Conservation (phyloP, 2,888 invertebrate genomes). For the Plusia festucae region DNA sequence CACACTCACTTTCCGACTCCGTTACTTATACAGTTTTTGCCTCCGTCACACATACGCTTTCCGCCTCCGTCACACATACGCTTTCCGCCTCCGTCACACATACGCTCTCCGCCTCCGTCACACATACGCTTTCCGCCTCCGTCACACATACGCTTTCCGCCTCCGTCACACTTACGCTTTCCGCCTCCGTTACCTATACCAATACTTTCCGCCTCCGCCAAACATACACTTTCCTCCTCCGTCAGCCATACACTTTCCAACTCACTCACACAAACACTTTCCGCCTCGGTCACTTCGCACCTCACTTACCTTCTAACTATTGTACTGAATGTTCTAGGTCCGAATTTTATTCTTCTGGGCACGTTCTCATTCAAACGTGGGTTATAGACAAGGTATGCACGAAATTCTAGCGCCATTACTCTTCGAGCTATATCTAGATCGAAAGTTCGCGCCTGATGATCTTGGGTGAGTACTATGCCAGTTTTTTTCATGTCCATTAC, state of each 20-base stretch:
- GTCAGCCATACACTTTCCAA: background rate
- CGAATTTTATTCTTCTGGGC: conserved; percentile 90
- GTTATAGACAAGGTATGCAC: conserved; percentile 96
- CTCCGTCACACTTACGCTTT: too few relatives aligned
- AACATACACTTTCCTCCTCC: too few relatives aligned
- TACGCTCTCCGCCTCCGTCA: background rate
- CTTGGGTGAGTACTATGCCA: conserved; percentile 69
- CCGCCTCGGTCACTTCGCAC: background rate
- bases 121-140: background rate
- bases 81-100: background rate
- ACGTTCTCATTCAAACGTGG: conserved; percentile 91
- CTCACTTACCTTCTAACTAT: background rate
- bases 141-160: too few relatives aligned
- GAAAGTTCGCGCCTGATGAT: conserved; percentile 79
- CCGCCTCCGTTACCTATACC: too few relatives aligned
- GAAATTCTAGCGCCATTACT: conserved; percentile 95
- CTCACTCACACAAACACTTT: background rate
- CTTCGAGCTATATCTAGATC: conserved; percentile 93
- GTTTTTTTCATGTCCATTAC: too few relatives aligned
- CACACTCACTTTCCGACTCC: too few relatives aligned
- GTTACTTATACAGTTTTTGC: too few relatives aligned
- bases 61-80: background rate
- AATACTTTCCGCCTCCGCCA: too few relatives aligned
- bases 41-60: background rate
- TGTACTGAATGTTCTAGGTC: conserved; percentile 69